Evolutionary conservation across 2,113 vertebrate genomes (phyloP).

Genomic region (Mola mola): DNA sequence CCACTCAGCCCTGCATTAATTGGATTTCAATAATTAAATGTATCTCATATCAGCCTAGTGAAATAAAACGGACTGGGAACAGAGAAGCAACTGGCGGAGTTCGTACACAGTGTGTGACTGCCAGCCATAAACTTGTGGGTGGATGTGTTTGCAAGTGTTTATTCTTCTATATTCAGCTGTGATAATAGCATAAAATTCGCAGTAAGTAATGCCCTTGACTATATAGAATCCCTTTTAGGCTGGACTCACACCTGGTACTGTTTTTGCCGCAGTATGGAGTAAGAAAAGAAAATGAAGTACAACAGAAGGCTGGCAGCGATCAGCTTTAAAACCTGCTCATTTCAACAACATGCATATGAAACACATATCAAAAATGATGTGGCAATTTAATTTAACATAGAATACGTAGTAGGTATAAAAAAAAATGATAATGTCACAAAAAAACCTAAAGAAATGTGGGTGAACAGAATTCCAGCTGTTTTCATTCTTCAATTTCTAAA

Average conservation of each 20-base stretch:
- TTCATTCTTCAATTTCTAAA: background rate
- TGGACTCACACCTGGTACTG: slow-evolving; percentile 6
- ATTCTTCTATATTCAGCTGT: slow-evolving; percentile 11
- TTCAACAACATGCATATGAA: no score
- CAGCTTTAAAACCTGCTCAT: no score
- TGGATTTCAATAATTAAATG: slow-evolving; percentile 76
- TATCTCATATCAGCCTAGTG: slow-evolving; percentile 58
- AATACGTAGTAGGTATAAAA: no score
- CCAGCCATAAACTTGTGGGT: background rate
- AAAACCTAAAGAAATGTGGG: background rate
- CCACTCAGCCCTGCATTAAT: slow-evolving; percentile 63
- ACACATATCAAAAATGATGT: no score
- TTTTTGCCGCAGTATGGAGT: slow-evolving; percentile 15
- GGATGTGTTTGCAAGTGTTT: slow-evolving; percentile 6
- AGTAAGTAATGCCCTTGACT: background rate
- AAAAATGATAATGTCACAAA: no score
- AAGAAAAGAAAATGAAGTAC: background rate
- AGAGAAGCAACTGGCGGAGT: slow-evolving; percentile 25
- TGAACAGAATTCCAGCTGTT: background rate
- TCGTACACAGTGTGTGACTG: background rate
- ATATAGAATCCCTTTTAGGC: background rate
- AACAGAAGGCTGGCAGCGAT: no score
- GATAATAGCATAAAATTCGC: background rate
- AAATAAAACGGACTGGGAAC: slow-evolving; percentile 36
- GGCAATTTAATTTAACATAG: slow-evolving; percentile 19